Conservation (phyloP, 92 coral and sea anemone species). For the Pocillopora grandis region DNA sequence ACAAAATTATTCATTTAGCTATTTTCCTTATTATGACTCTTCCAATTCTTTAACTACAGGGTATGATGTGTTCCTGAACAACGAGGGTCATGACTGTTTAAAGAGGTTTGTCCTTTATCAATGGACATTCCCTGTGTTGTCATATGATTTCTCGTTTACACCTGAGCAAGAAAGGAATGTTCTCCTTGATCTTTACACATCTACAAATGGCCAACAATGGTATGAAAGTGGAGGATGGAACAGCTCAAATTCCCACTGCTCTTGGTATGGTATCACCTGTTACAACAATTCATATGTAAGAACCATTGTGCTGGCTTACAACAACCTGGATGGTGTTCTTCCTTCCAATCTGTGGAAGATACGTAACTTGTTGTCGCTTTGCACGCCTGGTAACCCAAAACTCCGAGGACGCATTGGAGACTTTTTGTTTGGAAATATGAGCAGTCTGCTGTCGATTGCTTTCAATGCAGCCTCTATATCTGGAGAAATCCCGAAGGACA, state of each 20-base stretch:
- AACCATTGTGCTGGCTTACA: constrained; percentile 40
- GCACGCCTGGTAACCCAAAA: constrained; percentile 34
- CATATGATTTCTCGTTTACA: constrained; percentile 45
- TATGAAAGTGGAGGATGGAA: constrained; percentile 36
- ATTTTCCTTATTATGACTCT: neutral
- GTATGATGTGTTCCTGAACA: neutral
- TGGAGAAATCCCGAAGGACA: constrained; percentile 41
- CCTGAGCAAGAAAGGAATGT: constrained; percentile 58
- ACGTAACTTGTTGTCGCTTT: constrained; percentile 55
- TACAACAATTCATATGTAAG: constrained; percentile 42
- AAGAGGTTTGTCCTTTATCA: neutral
- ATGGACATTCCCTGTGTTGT: neutral
- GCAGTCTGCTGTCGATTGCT: constrained; percentile 22
- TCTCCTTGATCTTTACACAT: constrained; percentile 43
- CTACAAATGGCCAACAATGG: constrained; percentile 60
- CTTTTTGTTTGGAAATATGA: constrained; percentile 53
- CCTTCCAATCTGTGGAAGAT: constrained; percentile 60
- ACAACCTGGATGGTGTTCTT: constrained; percentile 53
- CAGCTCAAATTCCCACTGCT: constrained; percentile 49
- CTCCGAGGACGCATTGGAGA: constrained; percentile 40
- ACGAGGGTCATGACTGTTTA: constrained; percentile 42
- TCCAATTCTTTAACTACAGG: neutral
- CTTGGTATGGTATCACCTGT: constrained; percentile 61
- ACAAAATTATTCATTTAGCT: too few relatives aligned
- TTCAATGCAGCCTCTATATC: constrained; percentile 14